Percentiles rank a stretch among this genome's conserved stretches.
Evolutionary conservation across 1,140 invertebrate species (phyloP).

Genomic region (Tachypleus tridentatus): DNA sequence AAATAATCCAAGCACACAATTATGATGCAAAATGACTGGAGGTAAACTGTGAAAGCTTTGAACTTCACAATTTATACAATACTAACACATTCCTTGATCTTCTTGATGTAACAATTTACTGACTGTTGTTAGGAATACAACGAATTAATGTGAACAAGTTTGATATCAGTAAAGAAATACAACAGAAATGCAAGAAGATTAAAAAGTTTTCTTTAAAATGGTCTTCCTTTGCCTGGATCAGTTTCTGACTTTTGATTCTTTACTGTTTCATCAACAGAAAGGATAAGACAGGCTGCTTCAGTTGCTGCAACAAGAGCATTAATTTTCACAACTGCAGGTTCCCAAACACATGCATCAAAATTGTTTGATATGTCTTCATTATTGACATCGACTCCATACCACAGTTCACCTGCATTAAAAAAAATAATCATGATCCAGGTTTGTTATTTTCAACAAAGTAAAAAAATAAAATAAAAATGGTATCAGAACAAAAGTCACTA

Average conservation of each 20-base stretch:
- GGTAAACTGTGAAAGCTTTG: too few relatives aligned
- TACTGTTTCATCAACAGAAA: constrained; percentile 97
- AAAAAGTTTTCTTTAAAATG: background rate
- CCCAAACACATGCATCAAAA: constrained; percentile 89
- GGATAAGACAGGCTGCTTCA: constrained; percentile 88
- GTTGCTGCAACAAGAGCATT: constrained; percentile 92
- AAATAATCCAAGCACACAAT: too few relatives aligned
- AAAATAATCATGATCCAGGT: background rate
- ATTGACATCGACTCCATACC: constrained; percentile 92
- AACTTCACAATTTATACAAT: too few relatives aligned
- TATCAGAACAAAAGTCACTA: too few relatives aligned
- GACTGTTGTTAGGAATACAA: too few relatives aligned
- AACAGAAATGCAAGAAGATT: too few relatives aligned
- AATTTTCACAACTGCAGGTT: constrained; percentile 90
- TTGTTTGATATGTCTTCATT: constrained; percentile 92
- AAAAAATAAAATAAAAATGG: constrained; percentile 4
- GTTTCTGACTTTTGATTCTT: constrained; percentile 64
- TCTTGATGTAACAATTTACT: too few relatives aligned
- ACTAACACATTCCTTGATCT: too few relatives aligned
- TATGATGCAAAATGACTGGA: too few relatives aligned
- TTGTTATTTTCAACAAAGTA: background rate
- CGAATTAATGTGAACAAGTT: too few relatives aligned
- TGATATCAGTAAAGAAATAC: too few relatives aligned
- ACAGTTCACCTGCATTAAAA: constrained; percentile 48
- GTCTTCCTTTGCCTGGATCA: constrained; percentile 14